phyloP scores from a whole-genome alignment of 37 sponge, comb jelly and placozoan species.

The Chondrosia reniformis region DNA sequence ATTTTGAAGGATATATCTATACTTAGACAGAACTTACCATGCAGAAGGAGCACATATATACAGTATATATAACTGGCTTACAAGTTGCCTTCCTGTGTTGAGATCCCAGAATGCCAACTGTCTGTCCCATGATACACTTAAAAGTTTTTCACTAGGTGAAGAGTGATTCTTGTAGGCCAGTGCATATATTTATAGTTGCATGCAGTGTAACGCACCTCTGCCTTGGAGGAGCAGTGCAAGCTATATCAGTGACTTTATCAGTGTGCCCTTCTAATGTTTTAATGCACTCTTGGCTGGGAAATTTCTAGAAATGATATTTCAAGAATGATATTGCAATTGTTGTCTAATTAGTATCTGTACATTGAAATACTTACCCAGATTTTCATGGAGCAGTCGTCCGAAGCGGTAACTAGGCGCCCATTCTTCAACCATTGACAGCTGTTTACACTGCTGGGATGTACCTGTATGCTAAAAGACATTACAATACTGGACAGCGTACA shows the following conservation, averaged over 20 bases:
- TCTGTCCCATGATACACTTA: constrained; percentile 89
- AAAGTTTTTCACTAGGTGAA: constrained; percentile 23
- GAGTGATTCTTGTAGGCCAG: neutral
- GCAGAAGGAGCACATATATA: neutral
- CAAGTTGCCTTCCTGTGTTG: constrained; percentile 26
- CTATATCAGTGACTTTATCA: neutral
- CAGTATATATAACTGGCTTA: constrained; percentile 11
- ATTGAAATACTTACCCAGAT: constrained; percentile 64
- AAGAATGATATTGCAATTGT: no score
- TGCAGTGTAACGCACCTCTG: neutral
- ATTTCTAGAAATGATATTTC: no score
- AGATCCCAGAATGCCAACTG: constrained; percentile 73
- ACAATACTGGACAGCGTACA: no score
- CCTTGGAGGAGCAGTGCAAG: neutral
- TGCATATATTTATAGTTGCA: neutral
- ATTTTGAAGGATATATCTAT: neutral
- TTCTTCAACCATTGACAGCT: constrained; percentile 40
- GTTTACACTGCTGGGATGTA: constrained; percentile 16
- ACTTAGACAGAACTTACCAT: neutral
- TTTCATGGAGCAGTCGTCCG: constrained; percentile 59
- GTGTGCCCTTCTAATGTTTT: neutral
- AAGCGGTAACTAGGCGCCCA: constrained; percentile 59
- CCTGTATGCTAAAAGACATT: neutral
- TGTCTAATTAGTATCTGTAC: no score
- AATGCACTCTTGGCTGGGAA: neutral